Evolutionary conservation across 2,888 invertebrate genomes (phyloP), one percentile per base, ranked within the genome.

Genomic region (Ochropleura plecta): DNA sequence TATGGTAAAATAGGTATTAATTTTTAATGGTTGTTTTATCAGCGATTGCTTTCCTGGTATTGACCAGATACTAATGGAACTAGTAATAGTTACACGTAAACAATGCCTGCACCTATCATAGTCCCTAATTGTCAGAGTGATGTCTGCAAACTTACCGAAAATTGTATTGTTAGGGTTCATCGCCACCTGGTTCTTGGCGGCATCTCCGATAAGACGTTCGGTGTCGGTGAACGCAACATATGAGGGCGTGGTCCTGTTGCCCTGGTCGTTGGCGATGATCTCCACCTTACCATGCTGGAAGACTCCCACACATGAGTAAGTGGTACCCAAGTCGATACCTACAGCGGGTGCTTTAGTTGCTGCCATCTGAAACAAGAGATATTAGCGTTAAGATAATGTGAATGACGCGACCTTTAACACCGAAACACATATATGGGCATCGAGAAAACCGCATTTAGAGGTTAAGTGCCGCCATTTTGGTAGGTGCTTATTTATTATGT

Each of bases 251-350:
- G 98, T 98, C 93, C 98, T 97, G 97, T 98, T 98, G 94, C 98
- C 98, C 96, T 98, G 98, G 95, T 98, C 98, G 94, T 98, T 98
- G 93, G 98, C 98, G 95, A 98, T 98, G 94, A 98, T 98, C 96
- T 98, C 98, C 91, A 98, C 98, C 96, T 98, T 98, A 85, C 98
- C 98, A 96, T 98, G 98, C 96, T 98, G 98, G 97, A 98, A 99
- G 85, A 99, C 99, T 90, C 98, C 99, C 87, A 99, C 99, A 92
- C 98, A 99, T 73, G 99, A 99, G 96, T 99, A 99, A 84, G 99
- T 99, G 88, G 99, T 99, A 88, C 99, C 99, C 96, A 99, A 97
- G 97, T 99, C 99, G 96, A 99, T 99, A 97, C 99, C 99, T 93
- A 99, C 98, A 94, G 98, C 98, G 92, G 98, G 98, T 97, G 98